These are phyloP conservation scores for Crotalus helleri DNA, from an alignment of 2,113 vertebrate species.

Conservation along the genomic window DNA sequence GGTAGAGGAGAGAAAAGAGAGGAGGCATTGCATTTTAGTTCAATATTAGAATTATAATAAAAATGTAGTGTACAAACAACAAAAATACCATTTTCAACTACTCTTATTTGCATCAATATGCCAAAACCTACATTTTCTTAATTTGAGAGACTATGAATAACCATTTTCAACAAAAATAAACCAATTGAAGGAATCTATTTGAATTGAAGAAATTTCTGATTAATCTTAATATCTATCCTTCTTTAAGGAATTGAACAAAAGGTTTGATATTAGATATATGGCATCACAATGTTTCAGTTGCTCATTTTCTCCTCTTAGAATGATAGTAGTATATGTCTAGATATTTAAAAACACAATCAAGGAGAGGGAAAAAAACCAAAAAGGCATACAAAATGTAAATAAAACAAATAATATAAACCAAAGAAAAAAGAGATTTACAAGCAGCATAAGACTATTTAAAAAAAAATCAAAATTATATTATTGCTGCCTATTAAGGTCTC, in stretches of 20 bases:
- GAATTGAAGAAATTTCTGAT: neutral
- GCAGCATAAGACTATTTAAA: neutral
- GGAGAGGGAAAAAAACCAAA: neutral
- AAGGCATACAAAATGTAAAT: neutral
- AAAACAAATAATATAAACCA: neutral
- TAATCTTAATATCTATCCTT: neutral
- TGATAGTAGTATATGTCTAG: neutral
- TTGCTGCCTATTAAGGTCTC: neutral
- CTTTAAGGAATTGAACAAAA: neutral
- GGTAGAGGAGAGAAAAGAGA: neutral
- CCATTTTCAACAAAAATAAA: neutral
- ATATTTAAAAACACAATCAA: neutral
- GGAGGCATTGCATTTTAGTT: neutral
- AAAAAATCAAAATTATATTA: neutral
- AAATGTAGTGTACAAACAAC: neutral
- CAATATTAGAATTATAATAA: neutral
- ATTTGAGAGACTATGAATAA: neutral
- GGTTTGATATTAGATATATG: neutral
- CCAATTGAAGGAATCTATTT: neutral
- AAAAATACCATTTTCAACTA: neutral
- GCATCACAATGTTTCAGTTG: neutral
- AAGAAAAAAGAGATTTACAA: neutral
- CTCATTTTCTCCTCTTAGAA: neutral
- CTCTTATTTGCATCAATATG: neutral
- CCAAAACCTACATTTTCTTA: neutral